These are phyloP conservation scores for Eulithis prunata DNA, from an alignment of 2,888 invertebrate genomes.

Conservation along the genomic window DNA sequence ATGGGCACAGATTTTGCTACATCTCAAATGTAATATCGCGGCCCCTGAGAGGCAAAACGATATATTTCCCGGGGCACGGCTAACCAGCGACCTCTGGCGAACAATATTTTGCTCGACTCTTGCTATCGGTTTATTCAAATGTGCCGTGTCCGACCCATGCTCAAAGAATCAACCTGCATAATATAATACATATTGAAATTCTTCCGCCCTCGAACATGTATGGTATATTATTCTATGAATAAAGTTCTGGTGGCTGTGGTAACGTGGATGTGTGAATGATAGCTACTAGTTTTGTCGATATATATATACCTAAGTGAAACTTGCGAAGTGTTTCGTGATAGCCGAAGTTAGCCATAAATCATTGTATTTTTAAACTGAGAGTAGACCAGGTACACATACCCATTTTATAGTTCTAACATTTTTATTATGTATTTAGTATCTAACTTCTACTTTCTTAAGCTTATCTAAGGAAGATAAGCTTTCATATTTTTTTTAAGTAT, in stretches of 20 bases:
- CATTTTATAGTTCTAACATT: too few relatives aligned
- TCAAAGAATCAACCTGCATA: constrained; percentile 83
- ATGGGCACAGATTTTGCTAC: constrained; percentile 51
- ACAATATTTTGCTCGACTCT: constrained; percentile 79
- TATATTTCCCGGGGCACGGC: constrained; percentile 65
- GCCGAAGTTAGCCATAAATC: too few relatives aligned
- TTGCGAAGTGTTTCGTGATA: constrained; percentile 22
- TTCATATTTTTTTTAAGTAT: too few relatives aligned
- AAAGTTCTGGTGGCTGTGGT: constrained; percentile 67
- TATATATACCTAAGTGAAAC: constrained; percentile 26
- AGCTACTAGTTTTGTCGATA: constrained; percentile 39
- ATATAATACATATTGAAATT: constrained; percentile 83
- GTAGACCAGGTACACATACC: too few relatives aligned
- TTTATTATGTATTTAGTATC: too few relatives aligned
- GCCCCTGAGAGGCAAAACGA: constrained; percentile 63
- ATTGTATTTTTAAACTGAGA: too few relatives aligned
- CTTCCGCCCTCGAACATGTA: constrained; percentile 71
- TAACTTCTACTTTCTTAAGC: too few relatives aligned
- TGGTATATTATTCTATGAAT: constrained; percentile 78
- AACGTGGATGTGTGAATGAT: constrained; percentile 52
- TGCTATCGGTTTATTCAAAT: constrained; percentile 82
- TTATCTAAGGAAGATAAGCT: too few relatives aligned
- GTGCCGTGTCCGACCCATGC: constrained; percentile 76
- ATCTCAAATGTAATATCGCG: constrained; percentile 71
- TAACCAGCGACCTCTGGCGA: constrained; percentile 74